A percentile compares a stretch with the other conserved stretches of the same genome.
Conservation (phyloP, 2,888 invertebrate genomes). For the Antheraea yamamai region DNA sequence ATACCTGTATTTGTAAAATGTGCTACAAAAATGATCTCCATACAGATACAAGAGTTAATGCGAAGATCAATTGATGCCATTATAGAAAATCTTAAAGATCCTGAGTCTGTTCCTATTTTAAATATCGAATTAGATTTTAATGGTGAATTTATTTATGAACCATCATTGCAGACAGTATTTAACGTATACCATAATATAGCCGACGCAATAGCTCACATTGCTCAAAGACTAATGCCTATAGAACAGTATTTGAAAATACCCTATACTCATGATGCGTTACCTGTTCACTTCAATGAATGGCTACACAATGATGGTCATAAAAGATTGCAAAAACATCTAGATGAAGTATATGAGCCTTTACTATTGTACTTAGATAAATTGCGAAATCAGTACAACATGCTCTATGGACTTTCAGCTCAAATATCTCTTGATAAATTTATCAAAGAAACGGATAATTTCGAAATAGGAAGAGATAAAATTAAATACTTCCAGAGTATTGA, state of each 20-base stretch:
- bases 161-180: slow-evolving; percentile 82
- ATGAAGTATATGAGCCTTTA: slow-evolving; percentile 80
- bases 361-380: slow-evolving; percentile 78
- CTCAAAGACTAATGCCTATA: slow-evolving; percentile 83
- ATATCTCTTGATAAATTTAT: slow-evolving; percentile 73
- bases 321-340: slow-evolving; percentile 76
- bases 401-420: slow-evolving; percentile 79
- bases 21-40: slow-evolving; percentile 73
- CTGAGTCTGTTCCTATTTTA: slow-evolving; percentile 83
- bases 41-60: slow-evolving; percentile 86
- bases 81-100: slow-evolving; percentile 77
- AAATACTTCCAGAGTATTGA: slow-evolving; percentile 83
- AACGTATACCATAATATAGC: slow-evolving; percentile 82
- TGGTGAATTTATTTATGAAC: slow-evolving; percentile 81
- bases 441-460: slow-evolving; percentile 78
- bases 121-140: slow-evolving; percentile 81
- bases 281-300: slow-evolving; percentile 82
- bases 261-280: slow-evolving; percentile 74
- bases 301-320: slow-evolving; percentile 76
- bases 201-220: slow-evolving; percentile 78
- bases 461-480: slow-evolving; percentile 83
- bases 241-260: slow-evolving; percentile 73
- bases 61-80: slow-evolving; percentile 85
- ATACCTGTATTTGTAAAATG: slow-evolving; percentile 67
- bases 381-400: slow-evolving; percentile 78